phyloP scores from a whole-genome alignment of 1,140 invertebrate species.

The Drosophila erecta region DNA sequence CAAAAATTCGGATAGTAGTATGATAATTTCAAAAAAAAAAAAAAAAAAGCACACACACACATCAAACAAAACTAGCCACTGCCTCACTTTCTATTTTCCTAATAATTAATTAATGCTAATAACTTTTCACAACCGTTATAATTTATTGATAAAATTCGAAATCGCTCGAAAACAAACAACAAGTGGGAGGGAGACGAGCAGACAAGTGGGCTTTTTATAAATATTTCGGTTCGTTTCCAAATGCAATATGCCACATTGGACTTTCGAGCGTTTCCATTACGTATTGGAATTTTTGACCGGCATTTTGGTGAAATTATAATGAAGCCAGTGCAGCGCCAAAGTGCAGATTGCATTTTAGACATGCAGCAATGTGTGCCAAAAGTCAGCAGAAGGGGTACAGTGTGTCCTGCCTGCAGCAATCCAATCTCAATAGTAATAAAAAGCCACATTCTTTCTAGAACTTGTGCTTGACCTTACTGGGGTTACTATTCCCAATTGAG shows the following conservation, averaged over 20 bases:
- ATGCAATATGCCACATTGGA: slow-evolving; percentile 47
- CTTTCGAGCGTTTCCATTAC: slow-evolving; percentile 31
- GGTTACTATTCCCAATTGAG: no score
- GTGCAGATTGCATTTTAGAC: background rate
- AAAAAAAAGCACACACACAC: background rate
- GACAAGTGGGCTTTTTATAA: slow-evolving; percentile 27
- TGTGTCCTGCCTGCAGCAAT: background rate
- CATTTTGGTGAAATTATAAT: slow-evolving; percentile 48
- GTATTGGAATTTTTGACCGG: slow-evolving; percentile 55
- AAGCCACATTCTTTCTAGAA: no score
- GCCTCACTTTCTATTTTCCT: slow-evolving; percentile 80
- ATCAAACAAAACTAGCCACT: background rate
- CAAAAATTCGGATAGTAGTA: slow-evolving; percentile 38
- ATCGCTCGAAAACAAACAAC: slow-evolving; percentile 47
- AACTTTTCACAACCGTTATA: slow-evolving; percentile 82
- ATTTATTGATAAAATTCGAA: slow-evolving; percentile 79
- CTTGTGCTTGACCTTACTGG: no score
- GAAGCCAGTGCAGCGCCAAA: background rate
- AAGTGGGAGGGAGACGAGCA: slow-evolving; percentile 8
- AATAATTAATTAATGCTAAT: slow-evolving; percentile 84
- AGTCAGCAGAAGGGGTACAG: background rate
- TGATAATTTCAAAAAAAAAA: slow-evolving; percentile 58
- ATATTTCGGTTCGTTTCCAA: slow-evolving; percentile 10
- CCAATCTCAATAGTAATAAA: background rate
- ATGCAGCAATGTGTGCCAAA: background rate